Conservation (phyloP, 2,888 invertebrate genomes). For the Sarcophaga subvicina region DNA sequence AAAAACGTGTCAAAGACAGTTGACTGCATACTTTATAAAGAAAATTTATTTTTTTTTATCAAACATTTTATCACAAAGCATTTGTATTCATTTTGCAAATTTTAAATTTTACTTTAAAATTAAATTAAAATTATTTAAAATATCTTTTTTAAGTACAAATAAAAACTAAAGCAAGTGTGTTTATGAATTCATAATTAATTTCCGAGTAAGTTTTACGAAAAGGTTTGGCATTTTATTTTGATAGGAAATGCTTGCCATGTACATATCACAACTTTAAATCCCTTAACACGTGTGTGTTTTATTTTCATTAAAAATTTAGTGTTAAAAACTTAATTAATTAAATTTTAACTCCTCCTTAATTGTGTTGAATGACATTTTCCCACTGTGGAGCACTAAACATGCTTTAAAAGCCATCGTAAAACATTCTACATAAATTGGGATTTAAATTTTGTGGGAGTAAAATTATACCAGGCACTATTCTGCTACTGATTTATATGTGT, state of each 20-base stretch:
- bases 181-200: background rate
- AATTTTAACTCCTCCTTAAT: slow-evolving; percentile 9
- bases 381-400: background rate
- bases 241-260: background rate
- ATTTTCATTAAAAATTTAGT: background rate
- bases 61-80: background rate
- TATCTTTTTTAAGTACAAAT: too few relatives aligned
- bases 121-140: too few relatives aligned
- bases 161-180: too few relatives aligned
- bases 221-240: background rate
- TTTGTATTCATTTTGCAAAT: too few relatives aligned
- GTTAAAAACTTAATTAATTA: background rate
- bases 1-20: slow-evolving; percentile 2
- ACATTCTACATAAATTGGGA: too few relatives aligned
- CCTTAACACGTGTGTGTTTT: background rate
- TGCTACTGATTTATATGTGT: too few relatives aligned
- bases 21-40: background rate
- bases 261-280: background rate
- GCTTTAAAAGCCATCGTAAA: background rate
- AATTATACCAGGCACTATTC: too few relatives aligned
- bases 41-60: background rate
- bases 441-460: too few relatives aligned
- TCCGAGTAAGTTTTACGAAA: background rate
- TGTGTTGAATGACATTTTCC: background rate
- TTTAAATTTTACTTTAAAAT: too few relatives aligned